Evolutionary conservation across 2,113 vertebrate genomes (phyloP).

Genomic region (Arothron firmamentum): DNA sequence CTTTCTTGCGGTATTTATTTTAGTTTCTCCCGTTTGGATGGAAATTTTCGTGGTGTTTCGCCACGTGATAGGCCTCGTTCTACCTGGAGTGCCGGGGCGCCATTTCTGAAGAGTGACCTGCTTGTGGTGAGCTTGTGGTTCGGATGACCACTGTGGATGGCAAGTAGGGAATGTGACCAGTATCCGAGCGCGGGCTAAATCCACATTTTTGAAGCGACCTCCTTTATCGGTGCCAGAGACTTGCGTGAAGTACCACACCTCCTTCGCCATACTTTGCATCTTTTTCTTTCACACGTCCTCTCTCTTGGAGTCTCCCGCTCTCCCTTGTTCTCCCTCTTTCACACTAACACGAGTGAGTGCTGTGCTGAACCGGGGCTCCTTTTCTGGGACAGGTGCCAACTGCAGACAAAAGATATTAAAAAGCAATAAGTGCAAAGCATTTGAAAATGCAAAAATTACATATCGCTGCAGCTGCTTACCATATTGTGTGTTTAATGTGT

Average conservation of each 20-base stretch:
- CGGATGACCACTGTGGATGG: conserved; percentile 45
- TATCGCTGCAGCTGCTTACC: conserved; percentile 23
- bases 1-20: conserved; percentile 32
- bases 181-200: conserved; percentile 26
- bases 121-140: conserved; percentile 32
- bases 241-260: conserved; percentile 46
- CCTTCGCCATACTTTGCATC: conserved; percentile 25
- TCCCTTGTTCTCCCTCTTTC: conserved; percentile 53
- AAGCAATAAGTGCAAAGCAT: conserved; percentile 39
- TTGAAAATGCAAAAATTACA: conserved; percentile 8
- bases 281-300: conserved; percentile 43
- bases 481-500: neutral
- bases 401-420: conserved; percentile 79
- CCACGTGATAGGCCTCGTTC: conserved; percentile 50
- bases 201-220: conserved; percentile 33
- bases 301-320: conserved; percentile 46
- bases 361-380: conserved; percentile 71
- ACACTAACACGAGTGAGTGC: conserved; percentile 61
- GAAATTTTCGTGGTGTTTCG: conserved; percentile 36
- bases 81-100: conserved; percentile 44
- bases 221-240: conserved; percentile 24
- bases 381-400: conserved; percentile 84
- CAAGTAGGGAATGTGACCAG: conserved; percentile 32
- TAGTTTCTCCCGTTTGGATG: conserved; percentile 34
- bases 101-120: conserved; percentile 50